phyloP scores from a whole-genome alignment of 2,797 vertebrate species.

The Choloepus didactylus region DNA sequence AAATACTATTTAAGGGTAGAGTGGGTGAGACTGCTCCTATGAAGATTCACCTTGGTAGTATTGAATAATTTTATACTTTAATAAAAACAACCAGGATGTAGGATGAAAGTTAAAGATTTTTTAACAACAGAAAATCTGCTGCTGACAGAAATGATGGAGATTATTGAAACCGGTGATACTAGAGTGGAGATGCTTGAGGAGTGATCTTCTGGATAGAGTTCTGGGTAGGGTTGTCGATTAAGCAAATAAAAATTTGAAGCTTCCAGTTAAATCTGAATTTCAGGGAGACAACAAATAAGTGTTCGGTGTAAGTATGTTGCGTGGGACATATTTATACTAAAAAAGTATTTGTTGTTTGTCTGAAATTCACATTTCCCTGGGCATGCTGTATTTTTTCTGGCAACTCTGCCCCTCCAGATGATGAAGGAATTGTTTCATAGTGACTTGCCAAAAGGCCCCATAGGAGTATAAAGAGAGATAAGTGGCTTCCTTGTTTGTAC shows the following conservation, averaged over 20 bases:
- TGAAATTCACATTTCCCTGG: background rate
- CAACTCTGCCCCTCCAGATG: background rate
- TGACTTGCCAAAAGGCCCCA: background rate
- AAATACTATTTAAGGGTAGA: conserved; percentile 54
- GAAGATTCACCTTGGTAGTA: conserved; percentile 49
- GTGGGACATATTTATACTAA: background rate
- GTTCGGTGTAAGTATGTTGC: background rate
- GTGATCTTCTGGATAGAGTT: background rate
- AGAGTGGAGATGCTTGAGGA: background rate
- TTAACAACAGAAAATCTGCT: background rate
- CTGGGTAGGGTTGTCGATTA: accelerated
- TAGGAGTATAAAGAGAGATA: background rate
- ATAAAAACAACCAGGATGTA: conserved; percentile 12
- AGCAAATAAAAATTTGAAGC: background rate
- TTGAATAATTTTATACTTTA: conserved; percentile 59
- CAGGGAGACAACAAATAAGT: background rate
- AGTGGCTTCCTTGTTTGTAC: conserved; percentile 33
- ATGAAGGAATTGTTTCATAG: background rate
- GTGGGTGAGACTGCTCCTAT: conserved; percentile 46
- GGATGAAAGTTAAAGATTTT: conserved; percentile 9
- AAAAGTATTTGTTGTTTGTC: background rate
- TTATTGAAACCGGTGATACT: background rate
- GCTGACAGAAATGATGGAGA: background rate
- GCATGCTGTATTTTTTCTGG: background rate
- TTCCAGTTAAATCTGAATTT: background rate